These are phyloP conservation scores for Rhogogaster chlorosoma DNA, from an alignment of 2,888 invertebrate species.

Conservation along the genomic window DNA sequence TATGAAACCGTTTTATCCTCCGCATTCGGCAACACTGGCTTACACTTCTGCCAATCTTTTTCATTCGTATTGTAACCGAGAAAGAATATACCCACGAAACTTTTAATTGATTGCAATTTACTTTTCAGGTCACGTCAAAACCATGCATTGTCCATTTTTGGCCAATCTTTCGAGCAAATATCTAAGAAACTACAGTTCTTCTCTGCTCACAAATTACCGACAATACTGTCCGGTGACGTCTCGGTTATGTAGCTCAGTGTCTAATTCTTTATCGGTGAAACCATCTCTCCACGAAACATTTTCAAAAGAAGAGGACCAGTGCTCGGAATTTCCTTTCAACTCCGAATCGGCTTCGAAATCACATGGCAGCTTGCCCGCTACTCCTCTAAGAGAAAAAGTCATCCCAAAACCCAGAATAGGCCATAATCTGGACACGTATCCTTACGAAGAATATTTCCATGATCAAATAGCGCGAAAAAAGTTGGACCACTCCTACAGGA, in stretches of 20 bases:
- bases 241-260: conserved; percentile 76
- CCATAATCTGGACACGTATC: conserved; percentile 78
- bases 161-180: conserved; percentile 89
- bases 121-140: not conserved
- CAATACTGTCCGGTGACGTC: conserved; percentile 90
- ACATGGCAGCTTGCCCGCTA: conserved; percentile 81
- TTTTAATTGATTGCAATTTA: not conserved
- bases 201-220: conserved; percentile 88
- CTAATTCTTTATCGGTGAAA: conserved; percentile 34
- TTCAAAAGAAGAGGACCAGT: conserved; percentile 54
- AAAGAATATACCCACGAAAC: not conserved
- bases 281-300: not conserved
- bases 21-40: too few relatives aligned
- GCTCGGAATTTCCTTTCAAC: conserved; percentile 73
- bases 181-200: conserved; percentile 89
- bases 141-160: conserved; percentile 94
- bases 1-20: too few relatives aligned
- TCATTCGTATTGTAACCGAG: not conserved
- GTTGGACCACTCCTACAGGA: conserved; percentile 95
- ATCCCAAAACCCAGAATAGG: conserved; percentile 65
- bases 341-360: conserved; percentile 79
- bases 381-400: conserved; percentile 80
- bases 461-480: conserved; percentile 96
- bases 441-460: conserved; percentile 93
- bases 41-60: too few relatives aligned